Base-by-base conservation (phyloP, 2,888 invertebrate species). In the Phyllotreta striolata region DNA sequence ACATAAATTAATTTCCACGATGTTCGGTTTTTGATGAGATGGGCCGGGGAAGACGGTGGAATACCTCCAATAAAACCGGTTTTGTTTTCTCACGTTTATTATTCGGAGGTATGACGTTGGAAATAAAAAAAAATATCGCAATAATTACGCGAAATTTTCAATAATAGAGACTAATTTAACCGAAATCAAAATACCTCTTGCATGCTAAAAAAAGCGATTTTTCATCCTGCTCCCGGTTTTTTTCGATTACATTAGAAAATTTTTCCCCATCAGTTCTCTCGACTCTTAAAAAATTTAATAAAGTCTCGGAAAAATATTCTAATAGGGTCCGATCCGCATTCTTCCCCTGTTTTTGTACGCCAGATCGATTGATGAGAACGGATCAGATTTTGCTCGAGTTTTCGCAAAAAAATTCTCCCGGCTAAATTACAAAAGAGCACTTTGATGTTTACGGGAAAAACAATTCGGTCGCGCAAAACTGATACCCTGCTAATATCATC, bases 1-100 rank as follows among this genome's bases (percentile, higher is more conserved):
- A 77, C 77, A 77, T 78, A 77, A 77, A 78, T 77, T 78, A 77
- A 78, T 78, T 77, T 75, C 70, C 5, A 9, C 24, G 40, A 34
- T 59, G 13, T 9, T 40, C 51, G 24, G 24, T 43, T 59, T 51
- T 59, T 51, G 51, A 51, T 41, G 38, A n/a, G 51, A 40, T 38
- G n/a, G 49, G 24, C 24, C 24, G 24, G 24, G 24, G 24, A 24
- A 24, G 24, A 4, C 24, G 24, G 24, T 24, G 24, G 24, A 24
- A 24, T 24, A 12, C 5, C 10, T 51, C 4, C 37, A 34, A 52
- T 52, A 12, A 40, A 54, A 54, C 24, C 24, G 12, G 14, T 40
- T 54, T 8, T 6, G 34, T 39, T 39, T 38, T 10, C 39, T n/a
- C n/a, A n/a, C n/a, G n/a, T n/a, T n/a, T n/a, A n/a, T n/a, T n/a